Percentiles rank a stretch among this genome's conserved stretches.
These are phyloP conservation scores for Nerophis ophidion DNA, from an alignment of 2,113 vertebrate genomes.

Conservation along the genomic window DNA sequence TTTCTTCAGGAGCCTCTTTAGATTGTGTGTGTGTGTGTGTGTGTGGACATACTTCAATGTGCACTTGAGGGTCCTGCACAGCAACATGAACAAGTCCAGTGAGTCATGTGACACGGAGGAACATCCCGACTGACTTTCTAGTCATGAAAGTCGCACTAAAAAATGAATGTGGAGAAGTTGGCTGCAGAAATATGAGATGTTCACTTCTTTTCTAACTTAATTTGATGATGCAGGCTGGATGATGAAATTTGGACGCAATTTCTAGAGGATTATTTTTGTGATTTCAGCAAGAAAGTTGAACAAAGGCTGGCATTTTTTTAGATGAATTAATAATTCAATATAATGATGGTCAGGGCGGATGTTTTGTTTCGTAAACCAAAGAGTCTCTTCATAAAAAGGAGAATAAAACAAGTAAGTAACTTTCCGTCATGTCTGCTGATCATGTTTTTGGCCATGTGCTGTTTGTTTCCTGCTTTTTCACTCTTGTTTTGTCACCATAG, in stretches of 20 bases:
- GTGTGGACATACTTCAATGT: not conserved
- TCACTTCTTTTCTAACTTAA: slow-evolving; percentile 18
- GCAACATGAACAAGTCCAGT: too few species aligned
- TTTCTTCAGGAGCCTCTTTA: not conserved
- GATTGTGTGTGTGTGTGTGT: not conserved
- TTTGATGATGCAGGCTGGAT: slow-evolving; percentile 40
- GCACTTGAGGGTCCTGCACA: not conserved
- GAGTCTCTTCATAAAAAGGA: too few species aligned
- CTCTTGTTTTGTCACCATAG: too few species aligned
- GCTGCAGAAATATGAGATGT: slow-evolving; percentile 6
- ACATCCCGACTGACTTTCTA: slow-evolving; percentile 1
- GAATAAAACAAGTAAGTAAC: not conserved
- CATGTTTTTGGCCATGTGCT: too few species aligned
- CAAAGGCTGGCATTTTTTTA: not conserved
- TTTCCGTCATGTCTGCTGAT: too few species aligned
- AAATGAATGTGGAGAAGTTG: slow-evolving; percentile 15
- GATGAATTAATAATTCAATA: not conserved
- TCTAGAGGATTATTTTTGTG: not conserved
- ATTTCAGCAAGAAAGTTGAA: not conserved
- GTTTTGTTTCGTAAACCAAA: slow-evolving; percentile 28
- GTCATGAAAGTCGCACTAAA: slow-evolving; percentile 8
- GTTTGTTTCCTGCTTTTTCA: too few species aligned
- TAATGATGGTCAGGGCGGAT: not conserved
- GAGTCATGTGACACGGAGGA: slow-evolving; percentile 9
- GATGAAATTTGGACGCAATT: slow-evolving; percentile 53